Percentiles rank a stretch among this genome's conserved stretches.
phyloP scores from a whole-genome alignment of 1,140 invertebrate species.

The Zaprionus africanus region DNA sequence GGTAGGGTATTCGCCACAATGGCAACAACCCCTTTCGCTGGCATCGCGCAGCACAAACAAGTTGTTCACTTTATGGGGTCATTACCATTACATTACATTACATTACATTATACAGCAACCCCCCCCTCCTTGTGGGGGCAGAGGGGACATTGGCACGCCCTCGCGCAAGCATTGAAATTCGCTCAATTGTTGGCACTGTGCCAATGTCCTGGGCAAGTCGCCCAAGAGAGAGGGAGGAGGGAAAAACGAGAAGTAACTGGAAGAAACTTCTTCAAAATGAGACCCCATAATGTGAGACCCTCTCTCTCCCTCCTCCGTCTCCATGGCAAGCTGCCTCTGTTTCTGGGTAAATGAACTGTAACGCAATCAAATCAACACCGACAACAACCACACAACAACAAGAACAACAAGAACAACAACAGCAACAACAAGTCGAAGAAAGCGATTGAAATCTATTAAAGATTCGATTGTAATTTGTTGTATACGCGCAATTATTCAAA shows the following conservation, averaged over 20 bases:
- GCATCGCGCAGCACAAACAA: constrained; percentile 67
- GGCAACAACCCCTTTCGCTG: constrained; percentile 67
- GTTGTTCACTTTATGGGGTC: constrained; percentile 82
- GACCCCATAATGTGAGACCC: constrained; percentile 37
- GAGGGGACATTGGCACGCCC: constrained; percentile 26
- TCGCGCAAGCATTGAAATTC: constrained; percentile 74
- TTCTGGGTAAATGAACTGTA: constrained; percentile 81
- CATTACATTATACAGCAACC: constrained; percentile 11
- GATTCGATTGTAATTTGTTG: constrained; percentile 60
- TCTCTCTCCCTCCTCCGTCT: neutral
- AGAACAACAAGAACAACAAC: constrained; percentile 34
- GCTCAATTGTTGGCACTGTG: constrained; percentile 76
- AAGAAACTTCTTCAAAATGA: constrained; percentile 31
- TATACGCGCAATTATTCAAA: constrained; percentile 54
- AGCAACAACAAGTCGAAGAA: constrained; percentile 11
- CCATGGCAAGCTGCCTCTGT: constrained; percentile 12
- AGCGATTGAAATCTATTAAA: constrained; percentile 63
- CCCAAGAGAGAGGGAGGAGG: constrained; percentile 5
- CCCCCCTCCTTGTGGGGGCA: neutral
- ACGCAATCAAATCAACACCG: constrained; percentile 80
- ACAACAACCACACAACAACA: constrained; percentile 38
- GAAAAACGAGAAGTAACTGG: neutral
- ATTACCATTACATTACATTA: constrained; percentile 81
- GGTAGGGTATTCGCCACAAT: constrained; percentile 52
- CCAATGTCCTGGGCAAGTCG: constrained; percentile 53